Percentiles rank a stretch among this genome's conserved stretches.
Evolutionary conservation across 92 coral and sea anemone genomes (phyloP).

Genomic region (Umimayanthus kanabou): DNA sequence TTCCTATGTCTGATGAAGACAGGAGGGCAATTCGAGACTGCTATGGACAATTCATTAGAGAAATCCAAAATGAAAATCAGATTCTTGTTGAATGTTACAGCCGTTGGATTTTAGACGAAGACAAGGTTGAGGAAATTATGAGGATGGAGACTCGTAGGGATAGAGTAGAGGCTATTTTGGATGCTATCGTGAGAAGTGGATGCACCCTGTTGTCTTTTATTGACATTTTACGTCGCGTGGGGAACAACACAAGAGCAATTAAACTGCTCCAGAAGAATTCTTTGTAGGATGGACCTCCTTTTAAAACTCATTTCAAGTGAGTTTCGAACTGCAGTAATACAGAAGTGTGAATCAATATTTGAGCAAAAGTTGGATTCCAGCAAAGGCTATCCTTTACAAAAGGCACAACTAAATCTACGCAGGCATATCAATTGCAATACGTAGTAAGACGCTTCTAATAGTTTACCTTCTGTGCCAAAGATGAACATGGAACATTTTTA

Average conservation of each 20-base stretch:
- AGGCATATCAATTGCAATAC: no score
- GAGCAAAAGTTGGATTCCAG: no score
- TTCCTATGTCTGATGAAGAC: slow-evolving; percentile 7
- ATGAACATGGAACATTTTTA: no score
- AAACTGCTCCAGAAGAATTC: background rate
- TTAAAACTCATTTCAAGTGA: no score
- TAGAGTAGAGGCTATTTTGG: background rate
- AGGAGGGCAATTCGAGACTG: background rate
- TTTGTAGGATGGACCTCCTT: no score
- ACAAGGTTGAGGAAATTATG: background rate
- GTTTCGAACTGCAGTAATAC: no score
- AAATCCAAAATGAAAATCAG: background rate
- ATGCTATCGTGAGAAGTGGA: background rate
- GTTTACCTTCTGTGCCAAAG: no score
- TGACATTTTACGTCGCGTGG: background rate
- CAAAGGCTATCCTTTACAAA: no score
- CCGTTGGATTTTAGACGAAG: slow-evolving; percentile 17
- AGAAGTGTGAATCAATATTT: no score
- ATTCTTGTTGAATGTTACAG: slow-evolving; percentile 12
- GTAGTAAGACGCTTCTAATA: no score
- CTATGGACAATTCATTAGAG: background rate
- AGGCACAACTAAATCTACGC: no score
- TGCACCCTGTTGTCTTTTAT: background rate
- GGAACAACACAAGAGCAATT: background rate
- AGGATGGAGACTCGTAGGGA: background rate